These are phyloP conservation scores for Erebia palarica DNA, from an alignment of 2,888 invertebrate genomes.

Conservation along the genomic window DNA sequence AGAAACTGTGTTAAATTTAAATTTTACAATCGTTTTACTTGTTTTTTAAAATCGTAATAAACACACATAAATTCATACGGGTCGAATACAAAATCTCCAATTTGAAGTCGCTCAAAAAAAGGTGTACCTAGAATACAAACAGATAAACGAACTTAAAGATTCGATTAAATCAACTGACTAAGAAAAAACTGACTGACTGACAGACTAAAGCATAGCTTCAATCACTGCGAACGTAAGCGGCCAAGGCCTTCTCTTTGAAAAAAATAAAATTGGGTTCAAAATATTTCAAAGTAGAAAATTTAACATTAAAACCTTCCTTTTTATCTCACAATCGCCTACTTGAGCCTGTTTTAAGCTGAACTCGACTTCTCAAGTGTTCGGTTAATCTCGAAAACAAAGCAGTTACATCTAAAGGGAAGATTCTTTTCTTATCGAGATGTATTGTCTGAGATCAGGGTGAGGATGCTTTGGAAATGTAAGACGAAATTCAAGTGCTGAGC, in stretches of 20 bases:
- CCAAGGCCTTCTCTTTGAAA: neutral
- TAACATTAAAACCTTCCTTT: constrained; percentile 36
- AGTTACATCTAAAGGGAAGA: constrained; percentile 14
- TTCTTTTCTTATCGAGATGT: constrained; percentile 29
- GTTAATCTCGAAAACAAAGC: constrained; percentile 41
- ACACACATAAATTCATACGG: too few relatives aligned
- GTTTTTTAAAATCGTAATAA: too few relatives aligned
- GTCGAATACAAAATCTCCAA: too few relatives aligned
- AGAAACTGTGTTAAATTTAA: too few relatives aligned
- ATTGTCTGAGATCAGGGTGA: constrained; percentile 29
- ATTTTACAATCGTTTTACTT: too few relatives aligned
- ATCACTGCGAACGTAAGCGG: neutral
- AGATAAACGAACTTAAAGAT: too few relatives aligned
- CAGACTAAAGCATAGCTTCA: too few relatives aligned
- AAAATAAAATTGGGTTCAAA: constrained; percentile 5
- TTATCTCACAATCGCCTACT: constrained; percentile 38
- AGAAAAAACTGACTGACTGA: too few relatives aligned
- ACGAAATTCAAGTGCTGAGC: constrained; percentile 6
- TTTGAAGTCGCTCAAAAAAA: too few relatives aligned
- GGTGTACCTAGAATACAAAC: too few relatives aligned
- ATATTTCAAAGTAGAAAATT: constrained; percentile 15
- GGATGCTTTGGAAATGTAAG: constrained; percentile 7
- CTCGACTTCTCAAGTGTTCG: constrained; percentile 32
- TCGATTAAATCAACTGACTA: too few relatives aligned
- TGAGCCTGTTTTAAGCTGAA: constrained; percentile 22